Conservation (phyloP, 2,113 vertebrate species). For the Nansenia antarctica region DNA sequence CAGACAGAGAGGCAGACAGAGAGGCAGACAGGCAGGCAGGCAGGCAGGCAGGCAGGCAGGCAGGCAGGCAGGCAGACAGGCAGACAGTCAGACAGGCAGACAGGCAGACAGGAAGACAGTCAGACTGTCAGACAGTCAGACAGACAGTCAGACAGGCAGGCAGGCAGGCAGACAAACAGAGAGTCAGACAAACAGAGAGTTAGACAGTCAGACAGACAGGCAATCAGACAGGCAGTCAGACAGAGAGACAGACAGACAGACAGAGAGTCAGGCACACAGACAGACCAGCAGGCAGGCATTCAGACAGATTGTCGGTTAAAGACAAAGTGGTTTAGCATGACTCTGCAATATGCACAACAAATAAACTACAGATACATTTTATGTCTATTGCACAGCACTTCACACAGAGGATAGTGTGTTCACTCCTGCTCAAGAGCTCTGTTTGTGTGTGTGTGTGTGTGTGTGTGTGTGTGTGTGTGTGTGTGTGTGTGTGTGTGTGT, state of each 20-base stretch:
- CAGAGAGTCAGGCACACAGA: not conserved
- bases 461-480: too few relatives aligned
- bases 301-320: not conserved
- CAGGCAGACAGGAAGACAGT: not conserved
- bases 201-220: too few relatives aligned
- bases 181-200: too few relatives aligned
- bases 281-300: not conserved
- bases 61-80: not conserved
- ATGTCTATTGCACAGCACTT: not conserved
- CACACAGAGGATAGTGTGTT: not conserved
- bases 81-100: constrained; percentile 1
- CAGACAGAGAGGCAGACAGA: not conserved
- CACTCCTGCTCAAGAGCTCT: not conserved
- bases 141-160: not conserved
- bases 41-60: not conserved
- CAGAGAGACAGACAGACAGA: not conserved
- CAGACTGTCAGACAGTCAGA: not conserved
- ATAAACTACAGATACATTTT: not conserved
- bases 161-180: not conserved
- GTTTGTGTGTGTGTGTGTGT: not conserved
- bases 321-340: not conserved
- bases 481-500: not conserved
- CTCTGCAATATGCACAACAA: not conserved
- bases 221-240: constrained; percentile 3
- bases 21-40: not conserved